A percentile compares a stretch with the other conserved stretches of the same genome.
Evolutionary conservation across 2,113 vertebrate genomes (phyloP).

Genomic region (Petaurus breviceps): DNA sequence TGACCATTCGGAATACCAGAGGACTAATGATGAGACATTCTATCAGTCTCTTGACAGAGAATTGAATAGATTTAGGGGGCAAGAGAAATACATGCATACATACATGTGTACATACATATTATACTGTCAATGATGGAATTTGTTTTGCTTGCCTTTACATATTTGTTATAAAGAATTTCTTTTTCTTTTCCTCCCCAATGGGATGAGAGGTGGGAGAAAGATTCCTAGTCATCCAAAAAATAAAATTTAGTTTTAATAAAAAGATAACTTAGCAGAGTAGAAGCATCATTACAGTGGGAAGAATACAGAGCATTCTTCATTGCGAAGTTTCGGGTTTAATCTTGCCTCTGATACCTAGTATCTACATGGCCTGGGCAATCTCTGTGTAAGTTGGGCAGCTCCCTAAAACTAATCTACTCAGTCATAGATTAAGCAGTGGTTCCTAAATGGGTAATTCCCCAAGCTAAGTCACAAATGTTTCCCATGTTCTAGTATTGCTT

Average conservation of each 20-base stretch:
- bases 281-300: neutral
- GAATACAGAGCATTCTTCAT: neutral
- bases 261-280: neutral
- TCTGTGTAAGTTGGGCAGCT: neutral
- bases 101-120: no score
- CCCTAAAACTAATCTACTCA: neutral
- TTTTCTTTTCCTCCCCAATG: neutral
- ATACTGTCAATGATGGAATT: neutral
- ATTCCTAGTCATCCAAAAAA: neutral
- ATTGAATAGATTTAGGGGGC: neutral
- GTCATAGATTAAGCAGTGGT: neutral
- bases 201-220: neutral
- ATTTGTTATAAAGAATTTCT: neutral
- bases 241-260: neutral
- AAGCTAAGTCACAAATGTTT: neutral
- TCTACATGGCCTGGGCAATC: neutral
- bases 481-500: neutral
- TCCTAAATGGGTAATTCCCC: neutral
- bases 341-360: neutral
- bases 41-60: neutral
- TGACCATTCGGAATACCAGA: neutral
- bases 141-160: neutral
- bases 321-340: neutral
- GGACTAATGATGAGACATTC: neutral
- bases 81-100: neutral